Evolutionary conservation across 2,888 invertebrate species (phyloP), one percentile per base, ranked within the genome.

Genomic region (Tethea ocularis): DNA sequence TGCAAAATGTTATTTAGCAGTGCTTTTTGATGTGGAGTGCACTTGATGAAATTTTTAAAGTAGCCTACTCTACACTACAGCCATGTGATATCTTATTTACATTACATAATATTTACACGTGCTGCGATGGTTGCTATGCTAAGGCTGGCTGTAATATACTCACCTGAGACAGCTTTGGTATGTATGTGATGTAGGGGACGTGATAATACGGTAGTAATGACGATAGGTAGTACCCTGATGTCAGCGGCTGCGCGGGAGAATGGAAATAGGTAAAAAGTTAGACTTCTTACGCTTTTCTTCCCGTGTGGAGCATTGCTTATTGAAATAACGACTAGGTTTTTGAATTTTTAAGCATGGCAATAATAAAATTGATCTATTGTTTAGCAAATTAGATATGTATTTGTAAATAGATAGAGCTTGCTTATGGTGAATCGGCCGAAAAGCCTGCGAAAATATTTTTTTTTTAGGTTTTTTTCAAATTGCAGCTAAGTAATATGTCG

Each of bases 141-240:
- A 7, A 6, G 10, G 57, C 53, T 24, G 5, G 29, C 29, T 29
- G 29, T 29, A 29, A 41, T 56, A 33, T 55, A 87, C 92, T 91
- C 82, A 92, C 92, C 91, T 91, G 91, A 51, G 90, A 86, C 66
- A 91, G 82, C 80, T 75, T 88, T 65, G 92, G 91, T 77, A 86
- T 82, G 74, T 91, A 91, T 69, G 87, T 76, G 76, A 88, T 72
- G 84, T 86, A 88, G 81, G 91, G 89, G 69, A 82, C 76, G 85
- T 86, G 82, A 85, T 88, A 89, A 81, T 82, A 86, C 73, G 89
- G 88, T 72, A 84, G 80, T 67, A 80, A 80, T 68, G 88, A 83
- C 62, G 88, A 82, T 71, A 89, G 81, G 87, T 91, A 91, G 90
- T 90, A 92, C 75, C 76, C 68, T 65, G 90, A 88, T 65, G 86